Evolutionary conservation across 2,888 invertebrate species (phyloP), one percentile per base, ranked within the genome.

Genomic region (Pimpla rufipes): DNA sequence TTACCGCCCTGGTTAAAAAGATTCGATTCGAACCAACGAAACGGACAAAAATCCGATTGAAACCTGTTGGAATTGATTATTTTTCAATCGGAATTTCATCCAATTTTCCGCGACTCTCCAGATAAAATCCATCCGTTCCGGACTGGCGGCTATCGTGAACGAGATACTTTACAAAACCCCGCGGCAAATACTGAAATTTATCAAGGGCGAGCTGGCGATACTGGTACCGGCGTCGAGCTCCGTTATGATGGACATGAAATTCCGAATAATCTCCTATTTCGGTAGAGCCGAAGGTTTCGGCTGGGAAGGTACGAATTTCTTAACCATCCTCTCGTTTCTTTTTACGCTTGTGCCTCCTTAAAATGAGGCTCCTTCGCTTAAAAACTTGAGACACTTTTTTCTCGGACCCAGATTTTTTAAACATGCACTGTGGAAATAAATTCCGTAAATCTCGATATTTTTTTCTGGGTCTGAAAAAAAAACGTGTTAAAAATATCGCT

Each of bases 181-280:
- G 0, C 91, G 92, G n/a, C 93, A 94, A 77, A 93, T 96, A 86
- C 93, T 95, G 85, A 94, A 93, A 50, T 96, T 96, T 89, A 92
- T 96, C 67, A 89, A 94, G 13, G 92, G 93, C 79, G 94, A 95
- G 88, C 91, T 96, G 29, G 88, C 90, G 5, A 94, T 94, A 85
- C 94, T 95, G 85, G 93, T 96, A 74, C 96, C 96, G 8, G 93
- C 93, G 64, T 94, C 94, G 21, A 96, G 96, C 92, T 95, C 96
- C 91, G 94, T 96, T 62, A 94, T 95, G 68, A 91, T 96, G 37
- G 95, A 96, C 89, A 92, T 96, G 71, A 96, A 96, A 88, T 95
- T 95, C 89, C 94, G 94, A 81, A 93, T 96, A 10, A 93, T 96
- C 85, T 96, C 95, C 93, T 94, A 94, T 71, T 94, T 95, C 80